phyloP scores from a whole-genome alignment of 2,113 vertebrate genomes.

The Tragelaphus strepsiceros region DNA sequence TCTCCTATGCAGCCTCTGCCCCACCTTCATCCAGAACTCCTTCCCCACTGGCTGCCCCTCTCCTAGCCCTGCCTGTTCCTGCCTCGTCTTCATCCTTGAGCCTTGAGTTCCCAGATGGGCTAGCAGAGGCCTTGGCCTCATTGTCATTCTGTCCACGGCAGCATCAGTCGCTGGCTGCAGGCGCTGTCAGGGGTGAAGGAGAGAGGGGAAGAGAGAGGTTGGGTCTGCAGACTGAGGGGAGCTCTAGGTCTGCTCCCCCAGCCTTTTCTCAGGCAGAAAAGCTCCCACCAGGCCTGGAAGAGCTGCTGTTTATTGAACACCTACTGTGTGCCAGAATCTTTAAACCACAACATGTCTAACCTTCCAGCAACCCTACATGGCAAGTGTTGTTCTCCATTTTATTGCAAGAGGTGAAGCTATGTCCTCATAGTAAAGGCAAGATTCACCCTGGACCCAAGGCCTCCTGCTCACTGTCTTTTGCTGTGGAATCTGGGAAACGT shows the following conservation, averaged over 20 bases:
- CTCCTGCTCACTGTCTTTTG: neutral
- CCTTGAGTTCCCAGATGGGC: neutral
- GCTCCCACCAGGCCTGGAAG: neutral
- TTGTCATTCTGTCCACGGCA: conserved; percentile 48
- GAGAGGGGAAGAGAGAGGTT: neutral
- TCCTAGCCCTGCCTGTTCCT: neutral
- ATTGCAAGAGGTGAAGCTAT: neutral
- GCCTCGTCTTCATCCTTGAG: neutral
- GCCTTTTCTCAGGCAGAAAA: neutral
- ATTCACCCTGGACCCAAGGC: neutral
- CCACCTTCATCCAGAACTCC: neutral
- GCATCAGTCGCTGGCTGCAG: conserved; percentile 25
- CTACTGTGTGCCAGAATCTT: neutral
- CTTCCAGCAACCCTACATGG: neutral
- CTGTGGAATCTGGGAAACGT: neutral
- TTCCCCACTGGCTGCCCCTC: neutral
- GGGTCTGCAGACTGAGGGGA: neutral
- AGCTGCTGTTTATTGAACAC: neutral
- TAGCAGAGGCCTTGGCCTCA: neutral
- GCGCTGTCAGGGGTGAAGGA: neutral
- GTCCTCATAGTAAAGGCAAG: neutral
- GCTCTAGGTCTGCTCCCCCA: neutral
- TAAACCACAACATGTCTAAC: neutral
- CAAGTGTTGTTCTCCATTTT: neutral
- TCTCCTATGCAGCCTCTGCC: neutral